These are phyloP conservation scores for Drosophila glabriapex DNA, from an alignment of 2,888 invertebrate genomes.

Conservation along the genomic window DNA sequence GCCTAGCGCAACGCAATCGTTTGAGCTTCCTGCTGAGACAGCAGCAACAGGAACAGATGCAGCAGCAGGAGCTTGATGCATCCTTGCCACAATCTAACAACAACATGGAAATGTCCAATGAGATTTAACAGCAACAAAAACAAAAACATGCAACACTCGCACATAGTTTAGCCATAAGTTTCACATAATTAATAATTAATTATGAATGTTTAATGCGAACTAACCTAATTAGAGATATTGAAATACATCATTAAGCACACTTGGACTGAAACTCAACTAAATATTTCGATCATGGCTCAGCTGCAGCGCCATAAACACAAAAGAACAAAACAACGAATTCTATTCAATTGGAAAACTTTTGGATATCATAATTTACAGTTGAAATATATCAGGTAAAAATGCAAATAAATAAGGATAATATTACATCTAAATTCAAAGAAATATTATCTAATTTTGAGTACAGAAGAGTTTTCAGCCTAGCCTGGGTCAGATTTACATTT, in stretches of 20 bases:
- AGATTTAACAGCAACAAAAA: slow-evolving; percentile 42
- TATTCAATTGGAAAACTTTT: not conserved
- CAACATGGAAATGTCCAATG: slow-evolving; percentile 49
- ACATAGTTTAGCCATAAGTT: slow-evolving; percentile 37
- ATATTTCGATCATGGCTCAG: not conserved
- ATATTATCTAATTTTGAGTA: not conserved
- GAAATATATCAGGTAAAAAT: not conserved
- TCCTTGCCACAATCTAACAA: slow-evolving; percentile 4
- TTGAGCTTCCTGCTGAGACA: slow-evolving; percentile 50
- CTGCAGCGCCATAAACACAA: not conserved
- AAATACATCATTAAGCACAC: slow-evolving; percentile 43
- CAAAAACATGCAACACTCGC: slow-evolving; percentile 11
- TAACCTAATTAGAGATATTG: slow-evolving; percentile 26
- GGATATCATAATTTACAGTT: not conserved
- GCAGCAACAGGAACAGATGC: slow-evolving; percentile 22
- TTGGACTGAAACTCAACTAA: slow-evolving; percentile 37
- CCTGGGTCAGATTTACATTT: not conserved
- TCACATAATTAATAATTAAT: slow-evolving; percentile 21
- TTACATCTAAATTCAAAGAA: not conserved
- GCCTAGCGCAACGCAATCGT: slow-evolving; percentile 57
- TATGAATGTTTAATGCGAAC: slow-evolving; percentile 6
- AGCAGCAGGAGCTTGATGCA: slow-evolving; percentile 5
- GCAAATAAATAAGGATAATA: not conserved
- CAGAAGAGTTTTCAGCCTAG: too few species aligned
- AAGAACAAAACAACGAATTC: not conserved